Percentiles rank a stretch among this genome's conserved stretches.
These are phyloP conservation scores for Parascotia fuliginaria DNA, from an alignment of 2,888 invertebrate species.

Conservation along the genomic window DNA sequence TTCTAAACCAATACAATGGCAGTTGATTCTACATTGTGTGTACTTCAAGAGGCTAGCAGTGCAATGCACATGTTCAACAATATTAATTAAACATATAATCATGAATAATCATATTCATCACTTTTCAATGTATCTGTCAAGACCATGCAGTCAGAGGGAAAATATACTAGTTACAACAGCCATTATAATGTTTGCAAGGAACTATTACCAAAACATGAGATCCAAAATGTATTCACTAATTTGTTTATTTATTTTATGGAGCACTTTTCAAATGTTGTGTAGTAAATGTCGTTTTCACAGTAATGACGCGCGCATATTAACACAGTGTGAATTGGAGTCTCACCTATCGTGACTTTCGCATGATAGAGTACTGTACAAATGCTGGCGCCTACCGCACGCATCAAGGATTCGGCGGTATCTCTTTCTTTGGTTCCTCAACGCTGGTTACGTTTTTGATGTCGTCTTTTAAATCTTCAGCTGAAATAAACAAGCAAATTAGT, in stretches of 20 bases:
- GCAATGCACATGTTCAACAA: not conserved
- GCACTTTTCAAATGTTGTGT: conserved; percentile 6
- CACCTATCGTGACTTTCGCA: conserved; percentile 28
- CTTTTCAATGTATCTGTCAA: not conserved
- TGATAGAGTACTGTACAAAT: conserved; percentile 36
- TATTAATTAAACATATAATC: not conserved
- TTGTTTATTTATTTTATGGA: conserved; percentile 18
- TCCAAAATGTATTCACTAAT: conserved; percentile 25
- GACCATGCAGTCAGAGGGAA: not conserved
- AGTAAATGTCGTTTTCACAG: conserved; percentile 8
- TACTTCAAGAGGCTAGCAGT: too few relatives aligned
- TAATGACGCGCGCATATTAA: conserved; percentile 13
- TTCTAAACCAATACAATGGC: too few relatives aligned
- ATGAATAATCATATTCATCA: too few relatives aligned
- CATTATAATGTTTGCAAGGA: conserved; percentile 18
- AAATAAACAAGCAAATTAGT: conserved; percentile 37
- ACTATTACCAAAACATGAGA: conserved; percentile 36
- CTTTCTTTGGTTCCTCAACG: conserved; percentile 89
- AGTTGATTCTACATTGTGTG: too few relatives aligned
- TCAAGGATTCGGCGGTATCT: conserved; percentile 89
- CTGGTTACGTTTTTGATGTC: conserved; percentile 84
- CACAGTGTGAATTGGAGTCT: conserved; percentile 28
- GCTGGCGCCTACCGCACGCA: conserved; percentile 54
- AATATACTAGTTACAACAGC: not conserved
- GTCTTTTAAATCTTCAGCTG: conserved; percentile 88